These are phyloP conservation scores for Eumeta japonica DNA, from an alignment of 1,140 invertebrate genomes.

Conservation along the genomic window DNA sequence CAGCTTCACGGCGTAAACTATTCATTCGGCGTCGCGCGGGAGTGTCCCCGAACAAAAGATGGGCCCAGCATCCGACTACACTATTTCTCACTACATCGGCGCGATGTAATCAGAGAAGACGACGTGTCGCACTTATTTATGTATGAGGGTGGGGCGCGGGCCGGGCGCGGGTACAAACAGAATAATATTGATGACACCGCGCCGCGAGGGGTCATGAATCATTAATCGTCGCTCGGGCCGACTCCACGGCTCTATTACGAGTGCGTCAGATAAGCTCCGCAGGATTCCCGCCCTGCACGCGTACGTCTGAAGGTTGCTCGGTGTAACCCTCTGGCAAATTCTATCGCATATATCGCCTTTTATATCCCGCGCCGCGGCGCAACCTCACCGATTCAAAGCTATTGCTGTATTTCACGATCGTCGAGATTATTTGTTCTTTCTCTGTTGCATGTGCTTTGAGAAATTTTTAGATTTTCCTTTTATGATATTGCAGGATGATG, in stretches of 20 bases:
- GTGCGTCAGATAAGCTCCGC: conserved; percentile 45
- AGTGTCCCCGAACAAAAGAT: conserved; percentile 55
- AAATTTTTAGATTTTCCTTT: no score
- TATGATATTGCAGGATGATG: no score
- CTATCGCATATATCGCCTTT: no score
- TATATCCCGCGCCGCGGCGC: no score
- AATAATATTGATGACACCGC: conserved; percentile 57
- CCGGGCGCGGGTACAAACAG: conserved; percentile 50
- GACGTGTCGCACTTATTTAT: conserved; percentile 56
- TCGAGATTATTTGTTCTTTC: no score
- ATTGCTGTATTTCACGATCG: no score
- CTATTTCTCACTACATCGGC: conserved; percentile 56
- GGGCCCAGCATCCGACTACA: conserved; percentile 50
- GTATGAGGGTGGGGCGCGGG: conserved; percentile 48
- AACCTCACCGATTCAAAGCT: no score
- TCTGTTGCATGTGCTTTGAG: no score
- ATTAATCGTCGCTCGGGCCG: conserved; percentile 52
- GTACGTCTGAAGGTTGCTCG: no score
- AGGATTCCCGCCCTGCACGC: conserved; percentile 44
- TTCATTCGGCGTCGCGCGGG: conserved; percentile 47
- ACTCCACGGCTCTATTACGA: conserved; percentile 54
- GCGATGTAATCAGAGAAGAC: conserved; percentile 58
- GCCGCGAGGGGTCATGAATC: conserved; percentile 54
- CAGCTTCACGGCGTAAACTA: conserved; percentile 51
- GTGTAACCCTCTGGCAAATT: background rate